Base-by-base conservation (phyloP, 1,140 invertebrate genomes). In the Zaprionus ghesquierei region DNA sequence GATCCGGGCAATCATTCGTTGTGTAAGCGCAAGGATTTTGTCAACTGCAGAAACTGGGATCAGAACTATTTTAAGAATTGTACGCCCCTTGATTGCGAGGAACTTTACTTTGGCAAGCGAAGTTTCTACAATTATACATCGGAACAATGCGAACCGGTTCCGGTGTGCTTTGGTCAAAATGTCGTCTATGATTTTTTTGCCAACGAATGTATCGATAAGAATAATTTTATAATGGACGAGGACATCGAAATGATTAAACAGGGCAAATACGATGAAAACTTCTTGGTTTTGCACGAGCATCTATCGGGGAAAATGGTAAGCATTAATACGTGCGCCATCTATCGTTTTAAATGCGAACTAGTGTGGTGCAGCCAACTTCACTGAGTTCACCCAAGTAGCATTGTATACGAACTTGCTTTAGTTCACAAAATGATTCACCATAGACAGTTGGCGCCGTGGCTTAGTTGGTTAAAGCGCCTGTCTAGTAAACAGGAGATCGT, bases 391-490 rank as follows among this genome's bases (percentile, higher is more conserved):
- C 10, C 6, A 15, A 18, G 5, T 41, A 27, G 15, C 38, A 33
- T 50, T 38, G 38, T 23, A 18, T 22, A 46, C 10, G 18, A 18
- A 25, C 31, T 33, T 41, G 27, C 27, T 25, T 41, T 12, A 44
- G 1, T 65, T 22, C 0, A n/a, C 13, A 31, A 59, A 68, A 44
- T 65, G 15, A 23, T 22, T 2, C 2, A 0, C 1, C 0, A 2
- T 12, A 18, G 6, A 23, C 22, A 54, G 44, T 53, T 64, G 93
- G 93, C 93, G 93, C 93, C 93, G 93, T 93, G 93, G 93, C 93
- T 93, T 94, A 94, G 93, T 94, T 93, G 93, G 93, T 94, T 93
- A 94, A 94, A 94, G 93, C 93, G 93, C 93, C 93, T 93, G 93
- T 93, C 93, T 94, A 93, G 93, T 93, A 93, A 93, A 93, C 92